Percentiles rank a stretch among this genome's conserved stretches.
These are phyloP conservation scores for Oreochromis mossambicus DNA, from an alignment of 2,797 vertebrate species.

Conservation along the genomic window DNA sequence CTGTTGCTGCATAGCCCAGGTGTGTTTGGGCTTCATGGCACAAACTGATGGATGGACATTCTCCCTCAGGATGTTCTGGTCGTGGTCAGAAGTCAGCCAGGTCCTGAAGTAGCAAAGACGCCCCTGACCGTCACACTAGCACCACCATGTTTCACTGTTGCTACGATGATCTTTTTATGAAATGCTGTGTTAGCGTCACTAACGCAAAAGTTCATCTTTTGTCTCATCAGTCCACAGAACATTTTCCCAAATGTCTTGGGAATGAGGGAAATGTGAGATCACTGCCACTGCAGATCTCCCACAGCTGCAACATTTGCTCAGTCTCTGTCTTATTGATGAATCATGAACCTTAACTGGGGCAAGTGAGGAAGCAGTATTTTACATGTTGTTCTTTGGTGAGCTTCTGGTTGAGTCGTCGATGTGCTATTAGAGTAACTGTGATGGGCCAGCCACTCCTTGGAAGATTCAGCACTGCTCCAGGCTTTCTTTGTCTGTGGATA, in stretches of 20 bases:
- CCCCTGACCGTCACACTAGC: background rate
- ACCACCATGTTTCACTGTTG: background rate
- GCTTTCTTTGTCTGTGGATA: background rate
- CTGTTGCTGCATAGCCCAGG: background rate
- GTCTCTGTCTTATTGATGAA: background rate
- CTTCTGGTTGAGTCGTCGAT: background rate
- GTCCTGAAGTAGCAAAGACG: background rate
- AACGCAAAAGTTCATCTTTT: background rate
- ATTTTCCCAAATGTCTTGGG: background rate
- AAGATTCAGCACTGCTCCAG: background rate
- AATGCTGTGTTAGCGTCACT: background rate
- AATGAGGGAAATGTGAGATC: background rate
- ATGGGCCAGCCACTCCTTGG: background rate
- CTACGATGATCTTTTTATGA: background rate
- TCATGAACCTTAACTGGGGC: background rate
- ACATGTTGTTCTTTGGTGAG: background rate
- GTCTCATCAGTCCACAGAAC: background rate
- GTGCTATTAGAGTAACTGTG: background rate
- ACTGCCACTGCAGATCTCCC: background rate
- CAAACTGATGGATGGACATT: background rate
- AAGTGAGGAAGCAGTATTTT: background rate
- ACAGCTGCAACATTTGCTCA: background rate
- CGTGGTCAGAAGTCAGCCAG: background rate
- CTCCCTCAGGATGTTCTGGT: background rate
- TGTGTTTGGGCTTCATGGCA: background rate